Percentiles rank a stretch among this genome's conserved stretches.
Conservation (phyloP, 53 echinoderm and acorn worm genomes). For the Echinarachnius parma region DNA sequence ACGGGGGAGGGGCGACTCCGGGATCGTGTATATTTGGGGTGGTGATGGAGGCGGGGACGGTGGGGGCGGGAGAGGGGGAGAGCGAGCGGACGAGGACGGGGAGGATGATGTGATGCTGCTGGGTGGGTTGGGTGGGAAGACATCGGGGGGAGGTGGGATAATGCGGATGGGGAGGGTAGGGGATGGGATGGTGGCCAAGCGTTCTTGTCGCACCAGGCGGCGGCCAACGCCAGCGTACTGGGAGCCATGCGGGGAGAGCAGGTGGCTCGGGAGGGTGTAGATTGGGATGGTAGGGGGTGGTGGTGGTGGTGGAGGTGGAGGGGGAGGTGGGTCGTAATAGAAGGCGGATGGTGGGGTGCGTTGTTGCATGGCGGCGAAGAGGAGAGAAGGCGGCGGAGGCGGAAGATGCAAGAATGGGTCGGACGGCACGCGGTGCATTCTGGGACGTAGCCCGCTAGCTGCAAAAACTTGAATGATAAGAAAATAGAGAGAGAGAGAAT, state of each 20-base stretch:
- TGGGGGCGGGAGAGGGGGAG: slow-evolving; percentile 29
- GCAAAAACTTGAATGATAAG: slow-evolving; percentile 1
- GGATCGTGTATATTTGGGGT: background rate
- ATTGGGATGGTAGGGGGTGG: slow-evolving; percentile 26
- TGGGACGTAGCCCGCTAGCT: slow-evolving; percentile 26
- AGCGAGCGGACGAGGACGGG: background rate
- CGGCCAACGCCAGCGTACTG: slow-evolving; percentile 2
- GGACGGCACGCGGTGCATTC: slow-evolving; percentile 31
- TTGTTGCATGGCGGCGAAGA: slow-evolving; percentile 13
- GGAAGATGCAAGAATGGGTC: slow-evolving; percentile 30
- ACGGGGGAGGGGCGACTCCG: slow-evolving; percentile 6
- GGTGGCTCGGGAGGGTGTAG: slow-evolving; percentile 14
- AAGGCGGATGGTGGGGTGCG: background rate
- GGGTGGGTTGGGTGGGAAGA: slow-evolving; percentile 16
- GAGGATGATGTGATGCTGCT: slow-evolving; percentile 3
- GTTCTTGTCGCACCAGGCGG: slow-evolving; percentile 24
- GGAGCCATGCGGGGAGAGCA: slow-evolving; percentile 38
- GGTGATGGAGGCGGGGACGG: slow-evolving; percentile 15
- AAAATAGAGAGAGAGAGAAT: too few relatives aligned
- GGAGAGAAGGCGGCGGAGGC: slow-evolving; percentile 32
- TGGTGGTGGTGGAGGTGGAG: slow-evolving; percentile 34
- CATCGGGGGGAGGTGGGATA: slow-evolving; percentile 11
- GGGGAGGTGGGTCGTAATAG: slow-evolving; percentile 10
- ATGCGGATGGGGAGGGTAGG: slow-evolving; percentile 33
- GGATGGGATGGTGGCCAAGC: slow-evolving; percentile 3